Evolutionary conservation across 2,888 invertebrate species (phyloP), one percentile per base, ranked within the genome.

Genomic region (Polylopha cassiicola): DNA sequence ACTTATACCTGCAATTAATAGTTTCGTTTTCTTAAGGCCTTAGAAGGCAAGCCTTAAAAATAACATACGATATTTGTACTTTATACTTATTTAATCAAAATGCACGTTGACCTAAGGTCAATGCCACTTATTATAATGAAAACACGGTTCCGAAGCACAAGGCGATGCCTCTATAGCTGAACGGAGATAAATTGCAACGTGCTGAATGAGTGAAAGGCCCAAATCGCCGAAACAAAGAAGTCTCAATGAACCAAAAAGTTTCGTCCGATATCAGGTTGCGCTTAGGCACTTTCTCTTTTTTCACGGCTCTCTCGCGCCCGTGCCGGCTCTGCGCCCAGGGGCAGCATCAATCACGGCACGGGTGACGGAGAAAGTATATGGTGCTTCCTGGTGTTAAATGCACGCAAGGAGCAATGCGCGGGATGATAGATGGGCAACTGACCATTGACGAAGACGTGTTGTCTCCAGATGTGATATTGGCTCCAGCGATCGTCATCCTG

Each of bases 371-470:
- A 39, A 39, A 39, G 39, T 34, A 20, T 20, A 20, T 28, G 10
- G 33, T 26, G 36, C 41, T 39, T 39, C 39, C 47, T 23, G 42
- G 43, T 41, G 24, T 18, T 13, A 16, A 17, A 21, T 18, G 22
- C 31, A 41, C 45, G 39, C 13, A 30, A 37, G 29, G 23, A 23
- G n/a, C 64, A 58, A 62, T 53, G 52, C 59, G 59, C 52, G 55
- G 63, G 59, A 54, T 53, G 61, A 58, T 57, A 50, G 55, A 45
- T 42, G 39, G 39, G 50, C 51, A 57, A 80, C 88, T 87, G 90
- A 92, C 91, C 91, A 79, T 92, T 92, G 79, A 92, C 90, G 73
- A 92, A 91, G 71, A 92, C 91, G 73, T 92, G 92, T 75, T 92
- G 92, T 60, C 92, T 86, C 92, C 92, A 92, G 53, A 92, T 88